Conservation (phyloP, 2,113 vertebrate genomes). For the Tychaedon coryphoeus region DNA sequence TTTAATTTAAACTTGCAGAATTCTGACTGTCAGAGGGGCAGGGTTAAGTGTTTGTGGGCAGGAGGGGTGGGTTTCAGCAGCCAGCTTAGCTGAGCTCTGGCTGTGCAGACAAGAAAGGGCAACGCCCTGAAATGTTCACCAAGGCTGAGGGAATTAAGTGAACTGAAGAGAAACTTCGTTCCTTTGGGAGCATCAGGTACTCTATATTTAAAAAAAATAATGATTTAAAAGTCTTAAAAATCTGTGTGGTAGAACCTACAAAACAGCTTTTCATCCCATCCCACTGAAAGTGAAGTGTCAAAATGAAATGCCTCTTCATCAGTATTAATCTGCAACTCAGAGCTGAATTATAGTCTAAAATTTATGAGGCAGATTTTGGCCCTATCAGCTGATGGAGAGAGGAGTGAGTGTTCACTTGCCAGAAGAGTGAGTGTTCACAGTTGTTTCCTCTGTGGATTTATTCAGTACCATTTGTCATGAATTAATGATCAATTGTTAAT, state of each 20-base stretch:
- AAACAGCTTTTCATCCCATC: background rate
- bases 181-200: background rate
- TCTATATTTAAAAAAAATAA: background rate
- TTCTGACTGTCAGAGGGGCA: background rate
- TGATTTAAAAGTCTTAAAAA: background rate
- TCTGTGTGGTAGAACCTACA: background rate
- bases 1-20: background rate
- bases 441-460: constrained; percentile 44
- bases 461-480: constrained; percentile 53
- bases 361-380: constrained; percentile 46
- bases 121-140: background rate
- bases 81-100: background rate
- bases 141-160: background rate
- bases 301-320: background rate
- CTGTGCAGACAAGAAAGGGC: background rate
- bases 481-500: constrained; percentile 67
- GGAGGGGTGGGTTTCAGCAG: background rate
- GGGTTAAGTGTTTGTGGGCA: background rate
- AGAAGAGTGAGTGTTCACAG: constrained; percentile 27
- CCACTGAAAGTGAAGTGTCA: background rate
- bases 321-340: background rate
- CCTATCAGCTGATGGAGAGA: background rate
- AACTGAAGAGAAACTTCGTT: background rate
- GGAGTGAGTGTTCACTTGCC: constrained; percentile 33
- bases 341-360: background rate